Evolutionary conservation across 2,113 vertebrate species (phyloP).

Genomic region (Mastomys coucha): DNA sequence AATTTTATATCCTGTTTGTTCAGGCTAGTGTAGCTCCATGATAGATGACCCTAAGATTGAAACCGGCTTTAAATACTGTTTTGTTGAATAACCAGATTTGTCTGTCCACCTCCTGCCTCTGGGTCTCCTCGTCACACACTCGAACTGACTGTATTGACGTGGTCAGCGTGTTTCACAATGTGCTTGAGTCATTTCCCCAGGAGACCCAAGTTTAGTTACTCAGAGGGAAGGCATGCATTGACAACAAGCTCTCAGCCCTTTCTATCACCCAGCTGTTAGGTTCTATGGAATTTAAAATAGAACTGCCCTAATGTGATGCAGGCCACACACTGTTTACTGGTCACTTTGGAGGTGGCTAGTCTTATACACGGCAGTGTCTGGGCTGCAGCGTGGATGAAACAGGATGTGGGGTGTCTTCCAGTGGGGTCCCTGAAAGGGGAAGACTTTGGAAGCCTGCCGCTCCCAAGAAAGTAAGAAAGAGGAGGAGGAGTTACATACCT

Average conservation of each 20-base stretch:
- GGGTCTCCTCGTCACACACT: conserved; percentile 15
- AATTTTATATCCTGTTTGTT: conserved; percentile 82
- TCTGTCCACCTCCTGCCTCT: conserved; percentile 74
- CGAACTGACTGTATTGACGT: conserved; percentile 35
- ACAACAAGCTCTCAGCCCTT: conserved; percentile 91
- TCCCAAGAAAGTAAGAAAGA: conserved; percentile 43
- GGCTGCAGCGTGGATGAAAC: background rate
- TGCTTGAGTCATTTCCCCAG: conserved; percentile 85
- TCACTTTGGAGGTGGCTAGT: conserved; percentile 81
- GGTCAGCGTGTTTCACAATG: conserved; percentile 81
- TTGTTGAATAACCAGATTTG: conserved; percentile 80
- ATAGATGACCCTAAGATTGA: conserved; percentile 82
- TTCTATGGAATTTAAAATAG: conserved; percentile 92
- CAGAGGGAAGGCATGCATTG: conserved; percentile 89
- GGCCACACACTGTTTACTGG: conserved; percentile 89
- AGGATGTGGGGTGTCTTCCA: conserved; percentile 58
- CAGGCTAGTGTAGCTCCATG: conserved; percentile 66
- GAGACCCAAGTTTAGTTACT: conserved; percentile 87
- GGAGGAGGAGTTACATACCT: conserved; percentile 74
- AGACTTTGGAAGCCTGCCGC: background rate
- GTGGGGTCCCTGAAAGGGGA: background rate
- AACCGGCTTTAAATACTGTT: conserved; percentile 81
- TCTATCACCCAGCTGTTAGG: conserved; percentile 90
- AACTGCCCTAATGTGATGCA: conserved; percentile 86
- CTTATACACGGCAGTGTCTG: background rate